A percentile compares a stretch with the other conserved stretches of the same genome.
These are phyloP conservation scores for Holotrichia oblita DNA, from an alignment of 1,140 invertebrate species.

Conservation along the genomic window DNA sequence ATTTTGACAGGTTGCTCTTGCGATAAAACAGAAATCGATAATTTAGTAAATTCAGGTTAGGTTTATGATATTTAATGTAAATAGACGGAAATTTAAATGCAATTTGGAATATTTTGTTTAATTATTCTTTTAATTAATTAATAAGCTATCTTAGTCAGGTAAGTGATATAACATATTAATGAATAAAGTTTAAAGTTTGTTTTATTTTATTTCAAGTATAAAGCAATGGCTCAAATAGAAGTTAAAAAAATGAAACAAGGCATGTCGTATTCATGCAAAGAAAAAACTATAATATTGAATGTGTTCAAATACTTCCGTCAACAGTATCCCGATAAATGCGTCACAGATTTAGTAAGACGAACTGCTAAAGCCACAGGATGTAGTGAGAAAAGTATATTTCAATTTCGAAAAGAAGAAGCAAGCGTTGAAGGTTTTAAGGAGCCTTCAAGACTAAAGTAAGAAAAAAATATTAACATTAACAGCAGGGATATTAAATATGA, in stretches of 20 bases:
- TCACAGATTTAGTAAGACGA: slow-evolving; percentile 55
- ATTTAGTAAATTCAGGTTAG: too few relatives aligned
- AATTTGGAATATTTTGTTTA: too few relatives aligned
- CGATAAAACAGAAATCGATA: too few relatives aligned
- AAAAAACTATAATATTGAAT: slow-evolving; percentile 55
- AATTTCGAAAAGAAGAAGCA: slow-evolving; percentile 58
- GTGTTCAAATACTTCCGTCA: slow-evolving; percentile 58
- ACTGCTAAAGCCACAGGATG: slow-evolving; percentile 58
- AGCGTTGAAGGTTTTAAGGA: too few relatives aligned
- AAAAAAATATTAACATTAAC: slow-evolving; percentile 57
- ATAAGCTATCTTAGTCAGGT: too few relatives aligned
- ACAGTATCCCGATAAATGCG: slow-evolving; percentile 54
- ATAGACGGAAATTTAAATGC: too few relatives aligned
- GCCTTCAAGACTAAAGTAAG: slow-evolving; percentile 57
- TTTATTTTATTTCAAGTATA: too few relatives aligned
- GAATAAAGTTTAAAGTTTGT: too few relatives aligned
- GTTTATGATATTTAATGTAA: too few relatives aligned
- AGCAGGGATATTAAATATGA: slow-evolving; percentile 58
- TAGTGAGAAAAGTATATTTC: slow-evolving; percentile 59
- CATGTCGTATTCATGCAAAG: slow-evolving; percentile 58
- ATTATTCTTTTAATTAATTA: too few relatives aligned
- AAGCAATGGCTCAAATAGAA: slow-evolving; percentile 46
- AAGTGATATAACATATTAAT: too few relatives aligned
- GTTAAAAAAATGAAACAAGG: slow-evolving; percentile 59
- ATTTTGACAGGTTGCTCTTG: too few relatives aligned